A percentile compares a stretch with the other conserved stretches of the same genome.
Evolutionary conservation across 2,113 vertebrate species (phyloP).

Genomic region (Scytalopus superciliaris): DNA sequence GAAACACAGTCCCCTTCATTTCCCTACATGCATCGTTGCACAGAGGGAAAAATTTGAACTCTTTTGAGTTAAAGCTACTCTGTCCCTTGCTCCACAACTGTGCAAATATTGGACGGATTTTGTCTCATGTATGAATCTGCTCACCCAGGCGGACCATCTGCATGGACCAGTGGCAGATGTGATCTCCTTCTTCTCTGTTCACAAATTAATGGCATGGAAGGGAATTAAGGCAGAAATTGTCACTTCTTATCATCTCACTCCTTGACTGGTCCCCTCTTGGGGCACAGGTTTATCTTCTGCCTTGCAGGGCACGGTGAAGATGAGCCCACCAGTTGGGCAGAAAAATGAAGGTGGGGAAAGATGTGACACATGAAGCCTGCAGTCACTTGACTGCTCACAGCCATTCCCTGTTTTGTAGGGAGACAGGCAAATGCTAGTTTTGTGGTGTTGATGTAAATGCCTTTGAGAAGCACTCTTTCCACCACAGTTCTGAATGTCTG

Average conservation of each 20-base stretch:
- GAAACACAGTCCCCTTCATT: neutral
- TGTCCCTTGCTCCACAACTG: neutral
- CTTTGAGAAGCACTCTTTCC: neutral
- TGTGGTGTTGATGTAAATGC: neutral
- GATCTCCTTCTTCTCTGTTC: neutral
- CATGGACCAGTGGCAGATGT: neutral
- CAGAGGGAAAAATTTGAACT: neutral
- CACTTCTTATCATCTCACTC: neutral
- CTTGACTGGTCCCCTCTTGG: neutral
- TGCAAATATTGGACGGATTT: neutral
- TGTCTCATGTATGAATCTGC: neutral
- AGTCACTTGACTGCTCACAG: rapidly evolving
- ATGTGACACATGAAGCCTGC: neutral
- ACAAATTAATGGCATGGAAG: neutral
- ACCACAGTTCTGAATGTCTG: neutral
- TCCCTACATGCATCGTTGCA: neutral
- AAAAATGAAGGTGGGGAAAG: neutral
- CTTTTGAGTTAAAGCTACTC: neutral
- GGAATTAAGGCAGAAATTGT: neutral
- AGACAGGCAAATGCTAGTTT: neutral
- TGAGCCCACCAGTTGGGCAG: neutral
- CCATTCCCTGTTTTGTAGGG: rapidly evolving
- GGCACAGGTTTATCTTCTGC: neutral
- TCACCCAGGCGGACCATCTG: neutral
- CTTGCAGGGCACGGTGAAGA: neutral